Evolutionary conservation across 1,140 invertebrate genomes (phyloP).

Genomic region (Drosophila prosaltans): DNA sequence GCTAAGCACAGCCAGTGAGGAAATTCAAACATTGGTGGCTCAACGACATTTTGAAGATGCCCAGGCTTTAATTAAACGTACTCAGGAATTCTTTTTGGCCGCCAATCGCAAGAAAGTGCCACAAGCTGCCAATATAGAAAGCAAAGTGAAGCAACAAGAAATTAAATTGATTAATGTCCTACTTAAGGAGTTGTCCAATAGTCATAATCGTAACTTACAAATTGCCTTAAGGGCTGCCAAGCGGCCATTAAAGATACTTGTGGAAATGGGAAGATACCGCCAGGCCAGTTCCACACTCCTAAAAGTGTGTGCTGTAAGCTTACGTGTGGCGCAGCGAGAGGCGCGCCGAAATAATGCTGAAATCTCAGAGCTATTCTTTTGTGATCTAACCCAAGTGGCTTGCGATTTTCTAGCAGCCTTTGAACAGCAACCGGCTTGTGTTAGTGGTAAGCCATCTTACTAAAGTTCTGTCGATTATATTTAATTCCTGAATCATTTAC

Average conservation of each 20-base stretch:
- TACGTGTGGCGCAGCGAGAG: constrained; percentile 77
- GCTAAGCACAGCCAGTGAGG: constrained; percentile 95
- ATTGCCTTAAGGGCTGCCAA: constrained; percentile 95
- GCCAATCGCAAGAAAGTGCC: constrained; percentile 51
- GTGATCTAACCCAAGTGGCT: constrained; percentile 79
- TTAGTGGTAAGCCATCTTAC: constrained; percentile 66
- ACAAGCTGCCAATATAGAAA: constrained; percentile 67
- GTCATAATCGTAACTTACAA: constrained; percentile 94
- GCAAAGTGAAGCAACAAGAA: constrained; percentile 89
- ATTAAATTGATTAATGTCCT: constrained; percentile 92
- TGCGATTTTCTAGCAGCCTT: constrained; percentile 81
- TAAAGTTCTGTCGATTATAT: no score
- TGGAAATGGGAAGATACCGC: constrained; percentile 85
- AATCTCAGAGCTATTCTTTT: constrained; percentile 81
- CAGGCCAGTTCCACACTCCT: constrained; percentile 72
- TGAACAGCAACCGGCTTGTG: constrained; percentile 74
- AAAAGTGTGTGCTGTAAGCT: constrained; percentile 69
- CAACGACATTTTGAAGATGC: constrained; percentile 98
- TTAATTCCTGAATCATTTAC: no score
- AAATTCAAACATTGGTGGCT: constrained; percentile 98
- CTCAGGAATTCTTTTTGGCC: constrained; percentile 85
- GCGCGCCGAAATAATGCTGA: constrained; percentile 79
- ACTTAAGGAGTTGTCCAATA: constrained; percentile 93
- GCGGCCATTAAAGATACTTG: constrained; percentile 90
- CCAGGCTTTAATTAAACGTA: constrained; percentile 92